Evolutionary conservation across 2,797 vertebrate genomes (phyloP).

Genomic region (Ammospiza maritima): DNA sequence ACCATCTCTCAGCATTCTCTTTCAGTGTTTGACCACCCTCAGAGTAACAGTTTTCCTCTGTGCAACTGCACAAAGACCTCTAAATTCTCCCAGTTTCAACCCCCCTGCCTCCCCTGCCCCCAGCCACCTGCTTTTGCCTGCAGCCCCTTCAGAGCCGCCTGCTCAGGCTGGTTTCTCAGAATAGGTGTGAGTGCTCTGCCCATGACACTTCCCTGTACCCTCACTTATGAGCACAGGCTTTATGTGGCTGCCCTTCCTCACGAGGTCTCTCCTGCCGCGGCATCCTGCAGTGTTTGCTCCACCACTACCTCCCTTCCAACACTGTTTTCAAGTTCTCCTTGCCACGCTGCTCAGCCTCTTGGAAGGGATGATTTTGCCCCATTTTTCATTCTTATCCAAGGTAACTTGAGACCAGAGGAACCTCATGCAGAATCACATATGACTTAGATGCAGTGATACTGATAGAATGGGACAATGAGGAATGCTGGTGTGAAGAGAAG

Average conservation of each 20-base stretch:
- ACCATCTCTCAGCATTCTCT: neutral
- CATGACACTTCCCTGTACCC: neutral
- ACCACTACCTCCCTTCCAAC: neutral
- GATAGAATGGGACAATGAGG: neutral
- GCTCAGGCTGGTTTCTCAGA: neutral
- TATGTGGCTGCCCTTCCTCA: neutral
- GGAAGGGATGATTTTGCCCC: neutral
- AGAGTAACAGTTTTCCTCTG: neutral
- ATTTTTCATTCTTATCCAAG: neutral
- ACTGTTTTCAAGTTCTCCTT: neutral
- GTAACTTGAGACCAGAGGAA: neutral
- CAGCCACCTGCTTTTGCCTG: neutral
- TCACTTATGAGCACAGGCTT: fast-evolving
- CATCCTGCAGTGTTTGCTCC: neutral
- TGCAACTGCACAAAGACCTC: neutral
- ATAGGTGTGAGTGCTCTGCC: fast-evolving
- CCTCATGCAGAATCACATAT: neutral
- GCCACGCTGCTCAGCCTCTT: neutral
- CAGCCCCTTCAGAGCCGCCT: neutral
- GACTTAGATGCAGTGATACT: neutral
- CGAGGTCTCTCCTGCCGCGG: fast-evolving
- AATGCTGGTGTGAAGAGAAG: neutral
- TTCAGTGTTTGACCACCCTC: neutral
- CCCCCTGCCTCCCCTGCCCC: no score
- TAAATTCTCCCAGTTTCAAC: neutral